A percentile compares a stretch with the other conserved stretches of the same genome.
Conservation (phyloP, 2,113 vertebrate genomes). For the Calidris pugnax region DNA sequence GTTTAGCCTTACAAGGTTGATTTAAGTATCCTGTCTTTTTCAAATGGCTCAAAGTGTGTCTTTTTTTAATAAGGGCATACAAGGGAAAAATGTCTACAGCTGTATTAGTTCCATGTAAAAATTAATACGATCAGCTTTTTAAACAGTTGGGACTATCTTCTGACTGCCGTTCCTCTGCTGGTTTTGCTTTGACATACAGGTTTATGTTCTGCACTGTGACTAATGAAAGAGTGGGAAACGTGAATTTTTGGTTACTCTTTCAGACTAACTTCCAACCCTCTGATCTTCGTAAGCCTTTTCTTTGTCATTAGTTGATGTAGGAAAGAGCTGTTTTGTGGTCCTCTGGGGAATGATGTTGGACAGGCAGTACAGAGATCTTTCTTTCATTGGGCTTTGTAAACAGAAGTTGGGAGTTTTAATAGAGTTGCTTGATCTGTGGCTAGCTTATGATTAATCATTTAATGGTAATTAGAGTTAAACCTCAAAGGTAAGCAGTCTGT, state of each 20-base stretch:
- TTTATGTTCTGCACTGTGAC: not conserved
- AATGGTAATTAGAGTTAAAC: not conserved
- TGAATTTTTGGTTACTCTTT: not conserved
- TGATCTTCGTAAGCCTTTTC: not conserved
- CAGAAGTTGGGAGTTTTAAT: not conserved
- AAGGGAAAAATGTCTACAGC: not conserved
- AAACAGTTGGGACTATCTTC: not conserved
- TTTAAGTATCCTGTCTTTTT: not conserved
- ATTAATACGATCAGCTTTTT: not conserved
- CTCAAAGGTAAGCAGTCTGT: not conserved
- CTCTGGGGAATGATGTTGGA: not conserved
- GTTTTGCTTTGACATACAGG: not conserved
- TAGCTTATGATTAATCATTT: not conserved
- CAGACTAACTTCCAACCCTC: not conserved
- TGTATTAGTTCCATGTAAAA: not conserved
- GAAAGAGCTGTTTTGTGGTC: not conserved
- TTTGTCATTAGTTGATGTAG: not conserved
- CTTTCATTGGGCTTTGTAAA: rapidly evolving
- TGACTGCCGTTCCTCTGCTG: not conserved
- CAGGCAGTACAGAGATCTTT: not conserved
- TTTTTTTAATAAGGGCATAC: not conserved
- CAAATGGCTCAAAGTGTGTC: not conserved
- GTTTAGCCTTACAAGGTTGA: not conserved
- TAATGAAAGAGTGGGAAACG: not conserved
- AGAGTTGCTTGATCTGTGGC: not conserved